These are phyloP conservation scores for Phalacrocorax carbo DNA, from an alignment of 2,113 vertebrate genomes.

Conservation along the genomic window DNA sequence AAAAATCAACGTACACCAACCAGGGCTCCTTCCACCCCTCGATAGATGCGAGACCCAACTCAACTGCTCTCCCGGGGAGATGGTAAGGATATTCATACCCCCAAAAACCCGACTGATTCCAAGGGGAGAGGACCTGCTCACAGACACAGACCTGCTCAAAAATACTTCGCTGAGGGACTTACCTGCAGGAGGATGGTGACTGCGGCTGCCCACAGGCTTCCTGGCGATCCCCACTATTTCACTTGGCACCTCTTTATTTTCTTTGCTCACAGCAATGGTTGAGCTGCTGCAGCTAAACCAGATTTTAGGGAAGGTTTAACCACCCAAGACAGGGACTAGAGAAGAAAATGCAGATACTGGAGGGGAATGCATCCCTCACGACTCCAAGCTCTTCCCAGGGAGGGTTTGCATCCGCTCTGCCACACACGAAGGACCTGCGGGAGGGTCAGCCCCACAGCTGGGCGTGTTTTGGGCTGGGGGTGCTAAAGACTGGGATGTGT, in stretches of 20 bases:
- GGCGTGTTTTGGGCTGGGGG: neutral
- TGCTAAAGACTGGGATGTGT: rapidly evolving
- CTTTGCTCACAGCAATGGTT: neutral
- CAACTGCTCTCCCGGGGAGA: rapidly evolving
- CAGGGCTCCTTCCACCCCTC: neutral
- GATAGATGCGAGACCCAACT: rapidly evolving
- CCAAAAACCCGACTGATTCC: rapidly evolving
- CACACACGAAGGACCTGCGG: neutral
- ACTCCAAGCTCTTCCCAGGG: neutral
- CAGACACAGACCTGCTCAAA: neutral
- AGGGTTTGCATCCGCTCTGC: neutral
- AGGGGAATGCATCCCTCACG: neutral
- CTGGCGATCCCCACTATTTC: neutral
- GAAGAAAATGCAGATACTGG: rapidly evolving
- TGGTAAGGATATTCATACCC: rapidly evolving
- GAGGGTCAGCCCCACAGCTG: neutral
- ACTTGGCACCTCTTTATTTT: rapidly evolving
- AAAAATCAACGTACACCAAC: rapidly evolving
- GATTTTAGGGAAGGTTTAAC: neutral
- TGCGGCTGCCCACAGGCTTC: rapidly evolving
- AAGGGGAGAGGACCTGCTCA: rapidly evolving
- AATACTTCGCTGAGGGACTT: rapidly evolving
- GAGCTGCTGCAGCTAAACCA: neutral
- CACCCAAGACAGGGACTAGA: neutral
- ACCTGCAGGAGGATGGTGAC: too few relatives aligned